Evolutionary conservation across 1,140 invertebrate species (phyloP).

Genomic region (Drosophila saltans): DNA sequence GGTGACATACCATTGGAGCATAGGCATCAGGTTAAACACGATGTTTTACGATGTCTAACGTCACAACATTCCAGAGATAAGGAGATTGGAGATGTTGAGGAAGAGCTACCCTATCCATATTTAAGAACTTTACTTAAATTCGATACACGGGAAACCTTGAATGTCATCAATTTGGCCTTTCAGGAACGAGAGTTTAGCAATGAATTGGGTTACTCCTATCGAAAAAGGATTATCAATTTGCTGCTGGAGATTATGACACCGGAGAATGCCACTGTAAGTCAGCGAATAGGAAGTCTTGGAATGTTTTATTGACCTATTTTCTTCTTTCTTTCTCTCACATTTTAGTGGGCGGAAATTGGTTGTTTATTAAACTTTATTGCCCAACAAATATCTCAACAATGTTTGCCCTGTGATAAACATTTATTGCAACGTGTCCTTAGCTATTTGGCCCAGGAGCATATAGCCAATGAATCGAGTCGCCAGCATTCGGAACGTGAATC

Average conservation of each 20-base stretch:
- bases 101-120: constrained; percentile 91
- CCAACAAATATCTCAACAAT: constrained; percentile 83
- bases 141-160: constrained; percentile 94
- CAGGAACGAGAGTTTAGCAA: constrained; percentile 91
- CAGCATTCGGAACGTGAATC: constrained; percentile 90
- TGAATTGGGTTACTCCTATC: constrained; percentile 89
- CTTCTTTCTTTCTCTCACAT: neutral
- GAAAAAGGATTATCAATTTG: constrained; percentile 92
- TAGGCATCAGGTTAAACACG: constrained; percentile 89
- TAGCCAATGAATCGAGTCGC: constrained; percentile 79
- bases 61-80: constrained; percentile 87
- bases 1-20: constrained; percentile 91
- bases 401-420: constrained; percentile 82
- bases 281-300: neutral
- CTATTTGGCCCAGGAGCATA: constrained; percentile 83
- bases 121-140: constrained; percentile 92
- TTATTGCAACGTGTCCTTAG: constrained; percentile 83
- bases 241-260: constrained; percentile 90
- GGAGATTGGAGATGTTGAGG: constrained; percentile 84
- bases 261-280: constrained; percentile 87
- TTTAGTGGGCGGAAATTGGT: constrained; percentile 84
- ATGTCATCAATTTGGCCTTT: constrained; percentile 94
- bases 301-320: neutral
- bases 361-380: constrained; percentile 84
- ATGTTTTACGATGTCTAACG: constrained; percentile 87